A percentile compares a stretch with the other conserved stretches of the same genome.
phyloP scores from a whole-genome alignment of 2,888 invertebrate genomes.

The Nebria salina region DNA sequence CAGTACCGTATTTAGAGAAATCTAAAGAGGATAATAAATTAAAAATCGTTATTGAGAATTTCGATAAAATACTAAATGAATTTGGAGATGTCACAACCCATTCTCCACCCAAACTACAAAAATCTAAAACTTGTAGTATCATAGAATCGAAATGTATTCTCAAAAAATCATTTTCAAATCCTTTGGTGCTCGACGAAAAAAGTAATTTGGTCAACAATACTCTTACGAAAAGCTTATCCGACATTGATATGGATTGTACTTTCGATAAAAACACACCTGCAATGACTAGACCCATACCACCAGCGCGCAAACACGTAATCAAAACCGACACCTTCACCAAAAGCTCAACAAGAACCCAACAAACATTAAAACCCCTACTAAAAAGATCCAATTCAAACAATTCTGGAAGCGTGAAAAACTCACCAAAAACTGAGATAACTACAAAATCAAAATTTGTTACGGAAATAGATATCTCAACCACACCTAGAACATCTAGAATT shows the following conservation, averaged over 20 bases:
- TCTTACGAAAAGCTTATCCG: constrained; percentile 69
- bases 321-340: constrained; percentile 36
- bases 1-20: constrained; percentile 51
- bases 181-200: constrained; percentile 59
- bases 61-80: constrained; percentile 66
- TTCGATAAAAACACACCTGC: constrained; percentile 20
- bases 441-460: constrained; percentile 32
- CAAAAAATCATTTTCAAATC: constrained; percentile 68
- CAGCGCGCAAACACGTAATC: constrained; percentile 22
- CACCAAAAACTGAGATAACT: constrained; percentile 18
- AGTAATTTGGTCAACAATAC: constrained; percentile 36
- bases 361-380: not conserved
- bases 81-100: constrained; percentile 54
- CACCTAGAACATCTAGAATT: constrained; percentile 9
- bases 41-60: constrained; percentile 65
- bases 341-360: constrained; percentile 18
- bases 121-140: constrained; percentile 76
- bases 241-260: constrained; percentile 64
- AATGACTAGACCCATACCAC: constrained; percentile 26
- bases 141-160: constrained; percentile 75
- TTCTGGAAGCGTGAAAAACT: constrained; percentile 14
- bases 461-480: constrained; percentile 6
- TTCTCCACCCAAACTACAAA: constrained; percentile 70
- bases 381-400: not conserved
- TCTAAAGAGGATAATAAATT: constrained; percentile 59